Evolutionary conservation across 2,797 vertebrate species (phyloP).

Genomic region (Spea hammondii): DNA sequence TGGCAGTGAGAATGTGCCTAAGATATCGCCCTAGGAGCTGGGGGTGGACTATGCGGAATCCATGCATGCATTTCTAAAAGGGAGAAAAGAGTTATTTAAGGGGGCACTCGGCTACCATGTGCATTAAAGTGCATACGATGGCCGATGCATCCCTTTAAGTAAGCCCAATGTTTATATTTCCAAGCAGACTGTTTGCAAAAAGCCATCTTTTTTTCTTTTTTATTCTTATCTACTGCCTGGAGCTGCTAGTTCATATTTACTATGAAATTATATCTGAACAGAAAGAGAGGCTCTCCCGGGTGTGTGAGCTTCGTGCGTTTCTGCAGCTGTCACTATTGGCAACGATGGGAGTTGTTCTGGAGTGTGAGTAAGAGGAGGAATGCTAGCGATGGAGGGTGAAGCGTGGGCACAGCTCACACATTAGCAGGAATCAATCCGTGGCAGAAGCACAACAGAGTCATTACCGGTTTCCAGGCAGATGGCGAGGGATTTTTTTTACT

Average conservation of each 20-base stretch:
- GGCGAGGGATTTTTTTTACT: not conserved
- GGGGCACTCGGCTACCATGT: no score
- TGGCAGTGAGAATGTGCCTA: no score
- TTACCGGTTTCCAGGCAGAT: slow-evolving; percentile 18
- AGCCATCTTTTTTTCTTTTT: no score
- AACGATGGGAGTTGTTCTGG: not conserved
- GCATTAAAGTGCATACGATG: no score
- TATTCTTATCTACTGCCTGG: no score
- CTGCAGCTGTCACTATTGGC: slow-evolving; percentile 18
- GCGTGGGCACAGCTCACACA: not conserved
- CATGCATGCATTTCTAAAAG: no score
- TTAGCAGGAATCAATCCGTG: not conserved
- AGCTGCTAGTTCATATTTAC: not conserved
- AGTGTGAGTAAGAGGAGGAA: not conserved
- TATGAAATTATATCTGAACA: not conserved
- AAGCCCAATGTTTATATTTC: no score
- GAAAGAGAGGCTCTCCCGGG: not conserved
- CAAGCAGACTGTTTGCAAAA: no score
- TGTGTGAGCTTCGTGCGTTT: not conserved
- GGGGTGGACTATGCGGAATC: no score
- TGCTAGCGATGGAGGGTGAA: slow-evolving; percentile 2
- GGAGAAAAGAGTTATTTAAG: no score
- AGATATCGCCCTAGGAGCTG: no score
- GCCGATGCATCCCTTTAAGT: no score
- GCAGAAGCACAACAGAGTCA: slow-evolving; percentile 13